Percentiles rank a stretch among this genome's conserved stretches.
These are phyloP conservation scores for Sycophaga agraensis DNA, from an alignment of 1,140 invertebrate genomes.

Conservation along the genomic window DNA sequence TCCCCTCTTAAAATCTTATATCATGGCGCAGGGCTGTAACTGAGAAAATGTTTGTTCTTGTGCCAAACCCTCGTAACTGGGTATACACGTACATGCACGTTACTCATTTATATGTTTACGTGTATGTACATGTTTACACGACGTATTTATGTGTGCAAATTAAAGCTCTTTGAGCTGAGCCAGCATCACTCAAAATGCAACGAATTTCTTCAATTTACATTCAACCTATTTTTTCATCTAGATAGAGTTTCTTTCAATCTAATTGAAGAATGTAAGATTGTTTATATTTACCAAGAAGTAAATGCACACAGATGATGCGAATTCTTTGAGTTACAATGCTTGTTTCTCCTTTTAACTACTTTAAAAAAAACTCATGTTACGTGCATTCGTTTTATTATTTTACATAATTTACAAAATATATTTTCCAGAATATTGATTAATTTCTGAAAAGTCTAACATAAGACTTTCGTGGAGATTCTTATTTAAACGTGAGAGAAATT, in stretches of 20 bases:
- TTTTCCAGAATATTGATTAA: constrained; percentile 50
- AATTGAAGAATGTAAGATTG: constrained; percentile 11
- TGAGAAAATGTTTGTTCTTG: constrained; percentile 50
- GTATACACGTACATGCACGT: constrained; percentile 27
- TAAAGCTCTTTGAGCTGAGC: constrained; percentile 12
- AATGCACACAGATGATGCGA: constrained; percentile 5
- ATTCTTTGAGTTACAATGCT: constrained; percentile 8
- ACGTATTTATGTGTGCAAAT: constrained; percentile 20
- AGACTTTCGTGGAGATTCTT: constrained; percentile 8
- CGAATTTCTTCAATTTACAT: constrained; percentile 42
- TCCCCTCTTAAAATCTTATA: constrained; percentile 9
- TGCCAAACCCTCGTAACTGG: constrained; percentile 48
- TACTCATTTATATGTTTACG: neutral
- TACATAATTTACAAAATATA: constrained; percentile 19
- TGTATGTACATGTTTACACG: constrained; percentile 13
- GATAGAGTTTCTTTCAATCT: too few species aligned
- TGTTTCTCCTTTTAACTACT: constrained; percentile 19
- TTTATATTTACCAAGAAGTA: constrained; percentile 9
- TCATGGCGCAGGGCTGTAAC: constrained; percentile 47
- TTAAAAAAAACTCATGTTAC: constrained; percentile 15
- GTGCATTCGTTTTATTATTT: constrained; percentile 14
- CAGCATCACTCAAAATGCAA: constrained; percentile 40
- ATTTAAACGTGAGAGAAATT: neutral
- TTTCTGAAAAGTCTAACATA: neutral
- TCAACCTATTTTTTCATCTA: constrained; percentile 13